Evolutionary conservation across 2,888 invertebrate genomes (phyloP), one percentile per base, ranked within the genome.

Genomic region (Diarsia mendica): DNA sequence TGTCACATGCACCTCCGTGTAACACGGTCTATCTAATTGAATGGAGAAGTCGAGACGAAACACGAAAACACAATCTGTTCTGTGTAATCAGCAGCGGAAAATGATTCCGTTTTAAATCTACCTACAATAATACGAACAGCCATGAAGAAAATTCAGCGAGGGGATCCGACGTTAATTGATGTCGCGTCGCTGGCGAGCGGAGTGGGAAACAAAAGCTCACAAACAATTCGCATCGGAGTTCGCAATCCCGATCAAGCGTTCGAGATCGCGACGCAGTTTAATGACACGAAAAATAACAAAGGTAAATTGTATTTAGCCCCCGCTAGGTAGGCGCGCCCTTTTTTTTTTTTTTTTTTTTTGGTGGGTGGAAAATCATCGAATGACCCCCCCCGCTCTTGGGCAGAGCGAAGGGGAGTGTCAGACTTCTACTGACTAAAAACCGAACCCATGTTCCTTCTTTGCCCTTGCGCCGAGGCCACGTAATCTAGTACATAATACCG

Each of bases 261-360:
- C 93, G 93, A 93, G 95, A 96, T 96, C 95, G 95, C 95, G 94
- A 95, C 96, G 95, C 95, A 96, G 95, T 96, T 96, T 96, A 96
- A 96, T 96, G 96, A 96, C 95, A 96, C 96, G 96, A 96, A 96
- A 96, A 96, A 96, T 96, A 96, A 96, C 96, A 96, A 96, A 96
- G 96, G 96, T 96, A 96, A 96, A 96, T 96, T 96, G 96, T 96
- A 96, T 96, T 96, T 95, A 96, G 94, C 94, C 93, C 90, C 92
- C 92, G 91, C 91, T 93, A 93, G 92, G 94, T 94, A 94, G 94
- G 94, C 93, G 92, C 92, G 90, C 92, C 93, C 93, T 91, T n/a
- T n/a, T n/a, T n/a, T n/a, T n/a, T n/a, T n/a, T n/a, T n/a, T n/a
- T n/a, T n/a, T n/a, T n/a, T n/a, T n/a, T n/a, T n/a, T n/a, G n/a